Percentiles rank a stretch among this genome's conserved stretches.
These are phyloP conservation scores for Tokudaia muenninki DNA, from an alignment of 2,797 vertebrate genomes.

Conservation along the genomic window DNA sequence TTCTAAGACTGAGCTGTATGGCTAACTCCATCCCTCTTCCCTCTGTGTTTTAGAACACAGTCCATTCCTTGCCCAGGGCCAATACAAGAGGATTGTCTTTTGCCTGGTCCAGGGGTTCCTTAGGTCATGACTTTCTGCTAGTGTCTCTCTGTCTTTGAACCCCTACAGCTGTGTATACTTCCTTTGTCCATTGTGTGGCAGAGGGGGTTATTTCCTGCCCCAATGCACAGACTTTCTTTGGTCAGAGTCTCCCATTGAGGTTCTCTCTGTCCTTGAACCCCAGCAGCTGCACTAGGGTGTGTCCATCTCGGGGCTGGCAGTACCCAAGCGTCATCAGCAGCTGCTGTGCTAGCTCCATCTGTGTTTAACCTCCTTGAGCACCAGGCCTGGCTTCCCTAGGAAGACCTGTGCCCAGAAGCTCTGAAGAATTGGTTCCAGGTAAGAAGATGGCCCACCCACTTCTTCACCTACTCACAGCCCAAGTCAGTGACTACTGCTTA, in stretches of 20 bases:
- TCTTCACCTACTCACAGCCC: not conserved
- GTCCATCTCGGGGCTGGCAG: not conserved
- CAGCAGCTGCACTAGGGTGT: not conserved
- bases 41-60: not conserved
- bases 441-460: constrained; percentile 23
- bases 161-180: not conserved
- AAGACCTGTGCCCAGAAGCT: constrained; percentile 39
- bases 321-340: not conserved
- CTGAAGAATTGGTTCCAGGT: constrained; percentile 63
- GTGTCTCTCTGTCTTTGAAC: not conserved
- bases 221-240: not conserved
- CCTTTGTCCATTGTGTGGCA: not conserved
- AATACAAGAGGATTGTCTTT: not conserved
- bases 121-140: not conserved
- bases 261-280: not conserved
- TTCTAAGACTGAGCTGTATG: not conserved
- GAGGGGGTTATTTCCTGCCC: not conserved
- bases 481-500: not conserved
- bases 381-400: constrained; percentile 31
- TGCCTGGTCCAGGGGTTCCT: not conserved
- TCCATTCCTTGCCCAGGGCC: not conserved
- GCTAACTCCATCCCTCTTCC: not conserved
- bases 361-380: not conserved
- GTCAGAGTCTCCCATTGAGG: not conserved
- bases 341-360: not conserved